These are phyloP conservation scores for Mobula hypostoma DNA, from an alignment of 2,113 vertebrate species.

Conservation along the genomic window DNA sequence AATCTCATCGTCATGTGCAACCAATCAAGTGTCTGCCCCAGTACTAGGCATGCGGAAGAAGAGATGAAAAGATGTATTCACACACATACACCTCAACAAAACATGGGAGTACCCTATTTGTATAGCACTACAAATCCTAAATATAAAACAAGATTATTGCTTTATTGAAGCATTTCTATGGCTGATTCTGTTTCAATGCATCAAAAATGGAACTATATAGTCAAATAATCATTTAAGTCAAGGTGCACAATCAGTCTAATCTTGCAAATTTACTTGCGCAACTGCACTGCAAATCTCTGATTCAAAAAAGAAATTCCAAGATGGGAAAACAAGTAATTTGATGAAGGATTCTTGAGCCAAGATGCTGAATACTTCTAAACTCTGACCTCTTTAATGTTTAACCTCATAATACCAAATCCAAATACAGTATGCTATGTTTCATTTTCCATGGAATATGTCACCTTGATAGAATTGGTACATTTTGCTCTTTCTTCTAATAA, in stretches of 20 bases:
- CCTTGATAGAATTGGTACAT: constrained; percentile 30
- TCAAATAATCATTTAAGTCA: constrained; percentile 24
- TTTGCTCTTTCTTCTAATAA: constrained; percentile 27
- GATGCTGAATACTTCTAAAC: constrained; percentile 1
- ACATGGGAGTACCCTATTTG: background rate
- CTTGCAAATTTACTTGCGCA: background rate
- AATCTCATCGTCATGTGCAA: constrained; percentile 4
- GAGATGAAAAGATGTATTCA: background rate
- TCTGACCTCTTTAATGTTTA: constrained; percentile 29
- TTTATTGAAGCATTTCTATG: constrained; percentile 24
- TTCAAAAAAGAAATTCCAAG: background rate
- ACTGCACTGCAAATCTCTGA: constrained; percentile 12
- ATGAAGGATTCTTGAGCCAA: background rate
- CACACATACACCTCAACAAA: constrained; percentile 26
- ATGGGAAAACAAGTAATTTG: background rate
- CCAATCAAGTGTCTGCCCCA: constrained; percentile 7
- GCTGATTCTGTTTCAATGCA: constrained; percentile 1
- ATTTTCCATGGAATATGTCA: constrained; percentile 25
- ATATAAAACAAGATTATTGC: constrained; percentile 28
- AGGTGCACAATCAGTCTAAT: constrained; percentile 12
- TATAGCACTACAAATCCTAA: background rate
- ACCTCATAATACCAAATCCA: constrained; percentile 32
- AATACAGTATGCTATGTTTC: background rate
- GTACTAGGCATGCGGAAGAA: constrained; percentile 19
- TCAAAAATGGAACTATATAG: constrained; percentile 5